These are phyloP conservation scores for Aphrophora alni DNA, from an alignment of 2,888 invertebrate genomes.

Conservation along the genomic window DNA sequence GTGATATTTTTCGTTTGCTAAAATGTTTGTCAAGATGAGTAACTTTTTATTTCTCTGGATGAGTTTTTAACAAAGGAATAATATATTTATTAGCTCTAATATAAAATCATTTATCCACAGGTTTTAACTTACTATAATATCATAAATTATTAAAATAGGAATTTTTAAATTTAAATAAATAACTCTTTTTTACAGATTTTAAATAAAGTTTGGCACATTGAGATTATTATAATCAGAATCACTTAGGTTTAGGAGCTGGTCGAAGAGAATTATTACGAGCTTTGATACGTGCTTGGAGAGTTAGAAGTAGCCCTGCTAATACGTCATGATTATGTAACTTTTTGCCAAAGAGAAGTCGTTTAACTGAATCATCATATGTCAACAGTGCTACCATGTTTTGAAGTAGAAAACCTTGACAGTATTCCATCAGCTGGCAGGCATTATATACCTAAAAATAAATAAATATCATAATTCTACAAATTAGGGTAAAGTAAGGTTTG, in stretches of 20 bases:
- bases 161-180: not conserved
- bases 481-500: too few species aligned
- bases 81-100: not conserved
- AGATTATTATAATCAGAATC: not conserved
- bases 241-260: constrained; percentile 37
- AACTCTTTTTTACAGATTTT: not conserved
- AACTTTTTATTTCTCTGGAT: too few species aligned
- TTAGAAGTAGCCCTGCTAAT: constrained; percentile 77
- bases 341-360: constrained; percentile 85
- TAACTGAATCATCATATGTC: constrained; percentile 89
- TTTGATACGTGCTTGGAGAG: constrained; percentile 83
- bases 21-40: too few species aligned
- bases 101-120: not conserved
- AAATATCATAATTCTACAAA: too few species aligned
- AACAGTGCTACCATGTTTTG: constrained; percentile 95
- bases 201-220: not conserved
- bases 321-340: constrained; percentile 90
- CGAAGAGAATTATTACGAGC: constrained; percentile 53
- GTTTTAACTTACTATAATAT: not conserved
- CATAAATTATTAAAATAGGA: not conserved
- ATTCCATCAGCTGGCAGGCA: constrained; percentile 83
- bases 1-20: too few species aligned
- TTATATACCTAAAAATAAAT: constrained; percentile 74
- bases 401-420: constrained; percentile 87
- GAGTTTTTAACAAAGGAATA: not conserved